Evolutionary conservation across 1,140 invertebrate genomes (phyloP), one percentile per base, ranked within the genome.

Genomic region (Brachionus rotundiformis): DNA sequence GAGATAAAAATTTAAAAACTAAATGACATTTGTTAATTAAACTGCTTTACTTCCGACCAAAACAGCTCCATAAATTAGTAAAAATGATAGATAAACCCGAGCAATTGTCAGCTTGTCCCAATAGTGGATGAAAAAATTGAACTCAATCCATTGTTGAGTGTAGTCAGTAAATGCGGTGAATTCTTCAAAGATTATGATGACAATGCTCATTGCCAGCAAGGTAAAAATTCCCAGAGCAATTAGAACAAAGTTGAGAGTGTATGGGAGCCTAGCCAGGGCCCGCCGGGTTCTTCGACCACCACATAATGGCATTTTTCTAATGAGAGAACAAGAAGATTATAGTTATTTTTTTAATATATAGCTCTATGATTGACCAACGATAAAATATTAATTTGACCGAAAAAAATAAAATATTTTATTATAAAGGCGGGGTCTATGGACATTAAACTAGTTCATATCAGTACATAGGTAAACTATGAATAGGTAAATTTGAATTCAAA

Each of bases 71-170:
- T 82, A 82, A 2, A 82, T 82, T 19, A 47, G 31, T 10, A 82
- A 36, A 41, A 82, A 82, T 13, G 65, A 49, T 5, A 82, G 8
- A 49, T 71, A 71, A 16, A 54, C 65, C 11, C 81, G 13, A 2
- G 81, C 54, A 29, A 82, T 73, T 25, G 81, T 82, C n/a, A 82
- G 41, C 27, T 61, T 59, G 23, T 82, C 81, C 81, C 81, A 82
- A 39, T 71, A 82, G 36, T 82, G 63, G 19, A 82, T 82, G 36
- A 71, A 82, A 73, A 71, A 82, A 75, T 82, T 82, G 13, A 71
- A 82, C 31, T 82, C 81, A 39, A 82, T 68, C 81, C 81, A 82
- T 59, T 61, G 54, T 39, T 63, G 54, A 10, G 81, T 82, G 41
- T 82, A 73, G 39, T 82, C 61, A 2, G 81, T 82, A 29, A 61